Conservation (phyloP, 2,888 invertebrate genomes). For the Nomada fucata region DNA sequence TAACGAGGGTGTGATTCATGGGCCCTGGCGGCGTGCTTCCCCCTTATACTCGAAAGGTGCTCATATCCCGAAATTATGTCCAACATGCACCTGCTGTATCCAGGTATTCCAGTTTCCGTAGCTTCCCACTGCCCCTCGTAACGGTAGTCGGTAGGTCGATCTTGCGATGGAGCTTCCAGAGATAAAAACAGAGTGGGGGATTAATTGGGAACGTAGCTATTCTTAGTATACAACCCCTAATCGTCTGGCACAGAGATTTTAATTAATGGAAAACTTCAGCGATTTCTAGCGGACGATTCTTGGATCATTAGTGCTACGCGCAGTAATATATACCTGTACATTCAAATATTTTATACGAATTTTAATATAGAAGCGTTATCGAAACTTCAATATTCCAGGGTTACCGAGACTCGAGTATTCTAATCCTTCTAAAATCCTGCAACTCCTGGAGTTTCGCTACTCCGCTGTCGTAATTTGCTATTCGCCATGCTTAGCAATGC, state of each 20-base stretch:
- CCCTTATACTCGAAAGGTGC: conserved; percentile 76
- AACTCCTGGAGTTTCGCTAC: too few species aligned
- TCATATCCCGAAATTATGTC: conserved; percentile 79
- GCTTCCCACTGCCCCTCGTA: conserved; percentile 39
- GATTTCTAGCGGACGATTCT: too few species aligned
- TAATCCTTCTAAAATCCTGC: too few species aligned
- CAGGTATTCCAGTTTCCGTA: conserved; percentile 61
- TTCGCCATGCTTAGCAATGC: too few species aligned
- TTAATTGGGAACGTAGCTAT: conserved; percentile 15
- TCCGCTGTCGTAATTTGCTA: too few species aligned
- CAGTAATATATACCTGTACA: too few species aligned
- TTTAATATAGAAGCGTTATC: too few species aligned
- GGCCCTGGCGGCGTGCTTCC: conserved; percentile 77
- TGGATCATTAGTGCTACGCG: too few species aligned
- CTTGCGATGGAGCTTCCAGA: neutral
- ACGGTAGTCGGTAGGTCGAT: conserved; percentile 52
- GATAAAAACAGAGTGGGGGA: neutral
- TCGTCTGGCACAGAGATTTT: neutral
- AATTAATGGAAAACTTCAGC: conserved; percentile 8
- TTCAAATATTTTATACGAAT: too few species aligned
- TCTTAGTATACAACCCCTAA: too few species aligned
- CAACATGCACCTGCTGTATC: conserved; percentile 70
- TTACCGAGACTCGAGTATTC: too few species aligned
- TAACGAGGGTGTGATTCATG: conserved; percentile 83
- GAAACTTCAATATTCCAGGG: too few species aligned